These are phyloP conservation scores for Onthophagus taurus DNA, from an alignment of 1,140 invertebrate species.

Conservation along the genomic window DNA sequence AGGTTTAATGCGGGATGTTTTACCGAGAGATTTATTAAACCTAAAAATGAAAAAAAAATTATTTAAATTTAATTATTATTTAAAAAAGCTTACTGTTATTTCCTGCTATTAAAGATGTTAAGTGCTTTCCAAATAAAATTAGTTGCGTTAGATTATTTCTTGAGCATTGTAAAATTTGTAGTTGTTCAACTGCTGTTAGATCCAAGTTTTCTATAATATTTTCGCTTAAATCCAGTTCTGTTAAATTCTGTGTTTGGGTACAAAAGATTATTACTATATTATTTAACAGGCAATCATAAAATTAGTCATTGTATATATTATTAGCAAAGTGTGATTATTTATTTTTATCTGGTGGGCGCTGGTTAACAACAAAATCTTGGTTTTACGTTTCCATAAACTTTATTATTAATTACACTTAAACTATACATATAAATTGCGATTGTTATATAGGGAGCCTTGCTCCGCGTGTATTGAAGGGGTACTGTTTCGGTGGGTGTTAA, in stretches of 20 bases:
- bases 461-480: no score
- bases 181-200: slow-evolving; percentile 55
- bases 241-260: slow-evolving; percentile 48
- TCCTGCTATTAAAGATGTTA: slow-evolving; percentile 60
- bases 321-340: no score
- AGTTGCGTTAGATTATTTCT: slow-evolving; percentile 59
- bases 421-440: no score
- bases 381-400: no score
- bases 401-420: no score
- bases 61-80: neutral
- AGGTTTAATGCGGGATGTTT: slow-evolving; percentile 56
- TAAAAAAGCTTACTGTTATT: slow-evolving; percentile 57
- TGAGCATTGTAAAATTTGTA: slow-evolving; percentile 62
- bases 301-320: no score
- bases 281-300: neutral
- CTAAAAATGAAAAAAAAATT: slow-evolving; percentile 41
- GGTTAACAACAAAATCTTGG: no score
- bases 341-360: no score
- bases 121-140: slow-evolving; percentile 54
- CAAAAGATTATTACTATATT: slow-evolving; percentile 14
- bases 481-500: no score
- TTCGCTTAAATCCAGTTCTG: slow-evolving; percentile 68
- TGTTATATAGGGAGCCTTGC: no score
- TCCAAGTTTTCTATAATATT: slow-evolving; percentile 67
- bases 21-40: slow-evolving; percentile 53